Conservation (phyloP, 35 echinoderm and acorn worm genomes). For the Ptychodera flava region DNA sequence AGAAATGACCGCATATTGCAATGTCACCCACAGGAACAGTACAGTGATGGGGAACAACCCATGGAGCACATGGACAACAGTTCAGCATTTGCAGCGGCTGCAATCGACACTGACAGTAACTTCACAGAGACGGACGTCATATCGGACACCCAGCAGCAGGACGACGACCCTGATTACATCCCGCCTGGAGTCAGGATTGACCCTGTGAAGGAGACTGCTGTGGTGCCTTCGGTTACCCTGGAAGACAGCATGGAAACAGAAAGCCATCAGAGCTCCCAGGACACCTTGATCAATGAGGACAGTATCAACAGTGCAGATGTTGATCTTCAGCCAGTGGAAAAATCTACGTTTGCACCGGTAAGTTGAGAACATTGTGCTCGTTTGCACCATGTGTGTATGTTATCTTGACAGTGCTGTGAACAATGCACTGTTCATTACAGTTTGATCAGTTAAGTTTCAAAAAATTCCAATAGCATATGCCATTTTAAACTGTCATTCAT, state of each 20-base stretch:
- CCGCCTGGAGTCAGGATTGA: neutral
- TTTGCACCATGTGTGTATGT: too few species aligned
- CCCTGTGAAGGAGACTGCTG: neutral
- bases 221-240: neutral
- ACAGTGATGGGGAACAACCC: neutral
- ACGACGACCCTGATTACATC: neutral
- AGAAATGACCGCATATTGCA: too few species aligned
- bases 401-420: too few species aligned
- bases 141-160: neutral
- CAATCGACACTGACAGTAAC: neutral
- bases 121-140: neutral
- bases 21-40: neutral
- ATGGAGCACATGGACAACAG: neutral
- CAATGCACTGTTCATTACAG: too few species aligned
- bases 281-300: constrained; percentile 33
- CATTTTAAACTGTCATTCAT: too few species aligned
- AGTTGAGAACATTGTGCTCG: too few species aligned
- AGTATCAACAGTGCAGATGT: constrained; percentile 45
- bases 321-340: neutral
- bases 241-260: neutral
- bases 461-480: too few species aligned
- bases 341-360: neutral
- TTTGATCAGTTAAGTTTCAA: too few species aligned
- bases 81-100: neutral
- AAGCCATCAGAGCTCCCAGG: neutral